phyloP scores from a whole-genome alignment of 2,888 invertebrate genomes.

The Orthonevra nobilis region DNA sequence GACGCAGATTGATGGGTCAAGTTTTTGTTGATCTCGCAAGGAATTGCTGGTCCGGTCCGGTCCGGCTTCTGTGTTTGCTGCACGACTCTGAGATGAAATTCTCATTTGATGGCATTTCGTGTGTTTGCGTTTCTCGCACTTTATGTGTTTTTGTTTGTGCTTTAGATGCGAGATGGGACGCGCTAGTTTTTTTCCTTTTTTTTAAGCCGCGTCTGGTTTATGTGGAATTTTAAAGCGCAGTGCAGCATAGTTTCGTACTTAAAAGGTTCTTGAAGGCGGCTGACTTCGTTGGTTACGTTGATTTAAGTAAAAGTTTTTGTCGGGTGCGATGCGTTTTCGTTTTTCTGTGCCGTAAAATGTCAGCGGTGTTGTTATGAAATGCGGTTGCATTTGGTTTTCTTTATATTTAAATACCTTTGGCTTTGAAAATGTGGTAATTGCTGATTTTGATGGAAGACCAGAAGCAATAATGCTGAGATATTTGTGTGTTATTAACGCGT shows the following conservation, averaged over 20 bases:
- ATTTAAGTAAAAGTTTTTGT: constrained; percentile 17
- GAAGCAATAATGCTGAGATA: constrained; percentile 10
- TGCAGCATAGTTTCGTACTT: constrained; percentile 40
- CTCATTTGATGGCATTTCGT: constrained; percentile 64
- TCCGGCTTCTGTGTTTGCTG: constrained; percentile 20
- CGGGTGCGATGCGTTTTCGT: not conserved
- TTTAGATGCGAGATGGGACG: constrained; percentile 31
- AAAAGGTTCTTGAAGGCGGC: constrained; percentile 56
- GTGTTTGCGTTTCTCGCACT: constrained; percentile 69
- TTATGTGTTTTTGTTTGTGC: constrained; percentile 61
- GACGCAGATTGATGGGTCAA: constrained; percentile 64
- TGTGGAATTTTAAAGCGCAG: constrained; percentile 67
- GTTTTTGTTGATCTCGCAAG: constrained; percentile 32
- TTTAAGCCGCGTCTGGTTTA: constrained; percentile 2
- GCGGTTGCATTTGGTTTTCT: constrained; percentile 28
- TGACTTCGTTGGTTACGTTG: constrained; percentile 48
- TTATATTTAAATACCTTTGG: constrained; percentile 64
- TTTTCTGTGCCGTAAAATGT: too few species aligned
- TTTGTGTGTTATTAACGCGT: constrained; percentile 35
- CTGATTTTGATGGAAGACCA: constrained; percentile 19
- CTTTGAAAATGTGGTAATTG: constrained; percentile 31
- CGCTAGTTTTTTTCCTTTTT: not conserved
- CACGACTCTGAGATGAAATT: too few species aligned
- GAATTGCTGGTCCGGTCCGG: constrained; percentile 18
- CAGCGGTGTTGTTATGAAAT: constrained; percentile 33